These are phyloP conservation scores for Pegoplata infirma DNA, from an alignment of 2,888 invertebrate genomes.

Conservation along the genomic window DNA sequence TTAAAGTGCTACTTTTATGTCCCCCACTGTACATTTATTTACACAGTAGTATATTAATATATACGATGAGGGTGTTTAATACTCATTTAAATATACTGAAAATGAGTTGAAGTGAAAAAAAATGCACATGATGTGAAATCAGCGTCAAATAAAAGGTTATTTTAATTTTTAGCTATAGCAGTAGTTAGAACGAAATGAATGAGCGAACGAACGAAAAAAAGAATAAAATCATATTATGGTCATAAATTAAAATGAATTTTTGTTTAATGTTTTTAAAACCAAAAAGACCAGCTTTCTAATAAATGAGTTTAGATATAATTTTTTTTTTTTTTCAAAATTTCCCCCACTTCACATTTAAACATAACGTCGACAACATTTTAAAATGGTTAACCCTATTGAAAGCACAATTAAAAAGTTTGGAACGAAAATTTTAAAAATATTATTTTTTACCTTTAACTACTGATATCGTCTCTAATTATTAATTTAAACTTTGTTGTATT, in stretches of 20 bases:
- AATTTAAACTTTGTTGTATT: too few species aligned
- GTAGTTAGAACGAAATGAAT: constrained; percentile 33
- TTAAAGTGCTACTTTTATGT: not conserved
- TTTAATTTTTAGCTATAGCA: constrained; percentile 12
- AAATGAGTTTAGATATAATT: constrained; percentile 32
- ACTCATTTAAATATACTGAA: constrained; percentile 50
- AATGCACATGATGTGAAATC: constrained; percentile 61
- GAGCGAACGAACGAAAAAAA: not conserved
- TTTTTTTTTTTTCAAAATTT: constrained; percentile 3
- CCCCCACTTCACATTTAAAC: constrained; percentile 33
- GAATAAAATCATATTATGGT: constrained; percentile 48
- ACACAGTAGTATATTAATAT: not conserved
- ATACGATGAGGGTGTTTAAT: constrained; percentile 57
- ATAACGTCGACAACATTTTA: constrained; percentile 32
- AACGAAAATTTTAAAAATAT: too few species aligned
- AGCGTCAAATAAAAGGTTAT: constrained; percentile 56
- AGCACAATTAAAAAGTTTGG: too few species aligned
- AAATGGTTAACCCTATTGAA: too few species aligned
- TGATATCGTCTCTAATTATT: too few species aligned
- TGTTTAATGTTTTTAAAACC: constrained; percentile 45
- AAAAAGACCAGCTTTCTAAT: constrained; percentile 55
- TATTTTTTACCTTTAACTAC: too few species aligned
- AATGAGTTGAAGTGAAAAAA: constrained; percentile 35
- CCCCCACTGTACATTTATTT: constrained; percentile 1
- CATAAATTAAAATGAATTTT: constrained; percentile 53